Conservation (phyloP, 1,140 invertebrate species). For the Pomacea maculata region DNA sequence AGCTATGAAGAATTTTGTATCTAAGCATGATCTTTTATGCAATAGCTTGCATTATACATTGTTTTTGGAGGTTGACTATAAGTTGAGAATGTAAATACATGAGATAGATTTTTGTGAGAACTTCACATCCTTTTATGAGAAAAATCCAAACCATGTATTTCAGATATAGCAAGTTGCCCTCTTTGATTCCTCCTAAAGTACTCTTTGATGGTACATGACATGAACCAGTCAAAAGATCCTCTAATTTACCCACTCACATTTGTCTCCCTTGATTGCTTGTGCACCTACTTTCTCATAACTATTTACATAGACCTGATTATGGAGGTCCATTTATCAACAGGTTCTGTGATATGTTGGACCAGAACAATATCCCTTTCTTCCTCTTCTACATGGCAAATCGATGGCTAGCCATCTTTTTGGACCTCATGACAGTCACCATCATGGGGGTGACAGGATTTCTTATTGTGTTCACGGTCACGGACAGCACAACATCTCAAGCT, state of each 20-base stretch:
- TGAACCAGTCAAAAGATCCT: no score
- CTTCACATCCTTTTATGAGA: no score
- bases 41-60: background rate
- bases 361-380: constrained; percentile 68
- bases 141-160: no score
- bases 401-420: constrained; percentile 76
- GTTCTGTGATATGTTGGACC: constrained; percentile 70
- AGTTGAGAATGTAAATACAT: background rate
- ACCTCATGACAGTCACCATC: constrained; percentile 66
- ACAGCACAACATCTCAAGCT: constrained; percentile 70
- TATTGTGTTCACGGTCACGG: constrained; percentile 68
- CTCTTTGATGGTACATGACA: no score
- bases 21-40: no score
- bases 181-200: no score
- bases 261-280: background rate
- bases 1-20: no score
- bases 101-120: no score
- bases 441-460: constrained; percentile 71
- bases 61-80: background rate
- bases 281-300: background rate
- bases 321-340: constrained; percentile 49
- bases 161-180: no score
- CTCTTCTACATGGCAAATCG: constrained; percentile 72
- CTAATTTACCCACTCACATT: no score
- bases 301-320: background rate